Conservation (phyloP, 2,888 invertebrate genomes). For the Thereva unica region DNA sequence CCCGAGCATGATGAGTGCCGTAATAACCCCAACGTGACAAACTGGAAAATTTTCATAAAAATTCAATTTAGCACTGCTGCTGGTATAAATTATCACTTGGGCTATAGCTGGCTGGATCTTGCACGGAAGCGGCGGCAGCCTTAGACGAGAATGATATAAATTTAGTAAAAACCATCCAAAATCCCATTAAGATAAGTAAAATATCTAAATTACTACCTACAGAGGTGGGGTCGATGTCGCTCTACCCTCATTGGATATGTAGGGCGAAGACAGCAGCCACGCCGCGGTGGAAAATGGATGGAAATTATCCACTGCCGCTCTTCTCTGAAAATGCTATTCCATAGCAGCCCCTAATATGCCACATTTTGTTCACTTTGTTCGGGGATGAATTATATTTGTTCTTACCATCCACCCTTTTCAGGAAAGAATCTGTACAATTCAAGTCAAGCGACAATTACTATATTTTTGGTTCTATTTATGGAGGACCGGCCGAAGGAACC, state of each 20-base stretch:
- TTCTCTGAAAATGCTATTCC: neutral
- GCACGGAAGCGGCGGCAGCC: conserved; percentile 8
- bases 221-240: conserved; percentile 16
- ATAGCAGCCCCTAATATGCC: conserved; percentile 20
- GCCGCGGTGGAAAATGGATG: conserved; percentile 13
- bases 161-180: conserved; percentile 27
- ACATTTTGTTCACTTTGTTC: conserved; percentile 25
- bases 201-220: conserved; percentile 30
- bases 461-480: neutral
- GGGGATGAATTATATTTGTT: conserved; percentile 18
- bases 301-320: neutral
- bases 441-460: too few relatives aligned
- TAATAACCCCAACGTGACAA: neutral
- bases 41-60: conserved; percentile 26
- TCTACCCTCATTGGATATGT: conserved; percentile 2
- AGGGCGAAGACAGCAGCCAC: neutral
- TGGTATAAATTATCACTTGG: conserved; percentile 21
- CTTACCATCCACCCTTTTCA: neutral
- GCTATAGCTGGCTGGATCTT: conserved; percentile 3
- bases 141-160: conserved; percentile 27
- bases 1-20: too few relatives aligned
- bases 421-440: neutral
- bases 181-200: conserved; percentile 34
- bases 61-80: conserved; percentile 23
- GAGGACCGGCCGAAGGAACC: neutral